phyloP scores from a whole-genome alignment of 2,113 vertebrate species.

The Thunnus thynnus region DNA sequence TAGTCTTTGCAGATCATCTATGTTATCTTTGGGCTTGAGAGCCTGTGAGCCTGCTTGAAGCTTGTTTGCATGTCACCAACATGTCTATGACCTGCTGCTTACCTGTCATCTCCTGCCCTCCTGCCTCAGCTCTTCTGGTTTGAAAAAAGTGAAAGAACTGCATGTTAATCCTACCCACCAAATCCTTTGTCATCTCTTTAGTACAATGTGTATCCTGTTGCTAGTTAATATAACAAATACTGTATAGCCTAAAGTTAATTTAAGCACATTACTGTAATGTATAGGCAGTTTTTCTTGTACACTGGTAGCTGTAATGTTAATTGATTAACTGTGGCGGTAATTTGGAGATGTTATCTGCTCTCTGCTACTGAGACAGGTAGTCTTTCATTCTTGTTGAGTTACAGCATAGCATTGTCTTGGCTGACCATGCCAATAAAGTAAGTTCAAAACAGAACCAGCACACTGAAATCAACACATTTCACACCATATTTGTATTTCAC shows the following conservation, averaged over 20 bases:
- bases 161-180: slow-evolving; percentile 13
- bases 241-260: background rate
- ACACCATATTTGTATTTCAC: slow-evolving; percentile 47
- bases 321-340: background rate
- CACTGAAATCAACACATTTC: slow-evolving; percentile 50
- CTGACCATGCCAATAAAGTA: slow-evolving; percentile 21
- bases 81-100: slow-evolving; percentile 20
- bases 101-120: background rate
- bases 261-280: background rate
- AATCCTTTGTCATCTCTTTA: slow-evolving; percentile 20
- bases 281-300: background rate
- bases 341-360: background rate
- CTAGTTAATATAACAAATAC: background rate
- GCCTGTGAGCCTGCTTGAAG: background rate
- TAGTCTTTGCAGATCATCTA: background rate
- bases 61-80: background rate
- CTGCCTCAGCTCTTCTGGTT: slow-evolving; percentile 16
- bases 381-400: slow-evolving; percentile 11
- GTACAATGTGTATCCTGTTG: slow-evolving; percentile 18
- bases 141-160: background rate
- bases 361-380: slow-evolving; percentile 6
- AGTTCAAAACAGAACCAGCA: slow-evolving; percentile 16
- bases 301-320: background rate
- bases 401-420: background rate
- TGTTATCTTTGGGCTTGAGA: background rate